Evolutionary conservation across 2,888 invertebrate species (phyloP).

Genomic region (Agonopterix alstromeriana): DNA sequence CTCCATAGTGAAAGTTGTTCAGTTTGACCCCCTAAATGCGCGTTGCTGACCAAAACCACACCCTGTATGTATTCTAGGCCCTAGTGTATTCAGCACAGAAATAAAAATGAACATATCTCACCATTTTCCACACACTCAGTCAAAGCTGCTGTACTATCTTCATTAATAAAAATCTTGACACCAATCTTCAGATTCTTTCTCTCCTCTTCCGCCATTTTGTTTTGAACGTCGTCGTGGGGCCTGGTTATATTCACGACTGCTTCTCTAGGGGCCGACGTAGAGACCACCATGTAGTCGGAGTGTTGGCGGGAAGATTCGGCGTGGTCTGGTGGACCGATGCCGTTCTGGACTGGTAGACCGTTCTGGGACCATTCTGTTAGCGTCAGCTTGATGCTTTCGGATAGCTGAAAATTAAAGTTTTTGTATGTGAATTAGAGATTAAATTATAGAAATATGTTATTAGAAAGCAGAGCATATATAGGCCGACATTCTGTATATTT

Average conservation of each 20-base stretch:
- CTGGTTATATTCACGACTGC: conserved; percentile 73
- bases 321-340: conserved; percentile 25
- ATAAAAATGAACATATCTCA: conserved; percentile 46
- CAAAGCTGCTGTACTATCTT: conserved; percentile 79
- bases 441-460: too few species aligned
- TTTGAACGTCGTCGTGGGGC: conserved; percentile 78
- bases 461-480: too few species aligned
- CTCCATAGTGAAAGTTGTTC: too few species aligned
- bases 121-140: conserved; percentile 85
- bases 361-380: conserved; percentile 63
- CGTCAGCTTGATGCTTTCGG: conserved; percentile 69
- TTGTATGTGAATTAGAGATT: not conserved
- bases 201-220: conserved; percentile 82
- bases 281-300: conserved; percentile 54
- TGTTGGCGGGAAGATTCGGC: conserved; percentile 30
- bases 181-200: conserved; percentile 88
- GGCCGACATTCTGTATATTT: too few species aligned
- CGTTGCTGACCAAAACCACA: too few species aligned
- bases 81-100: too few species aligned
- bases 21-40: too few species aligned
- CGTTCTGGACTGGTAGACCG: conserved; percentile 39
- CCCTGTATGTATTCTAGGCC: too few species aligned
- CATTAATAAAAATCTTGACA: conserved; percentile 90
- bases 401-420: conserved; percentile 44
- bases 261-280: conserved; percentile 31